phyloP scores from a whole-genome alignment of 2,797 vertebrate species.

The Ispidina lecontei region DNA sequence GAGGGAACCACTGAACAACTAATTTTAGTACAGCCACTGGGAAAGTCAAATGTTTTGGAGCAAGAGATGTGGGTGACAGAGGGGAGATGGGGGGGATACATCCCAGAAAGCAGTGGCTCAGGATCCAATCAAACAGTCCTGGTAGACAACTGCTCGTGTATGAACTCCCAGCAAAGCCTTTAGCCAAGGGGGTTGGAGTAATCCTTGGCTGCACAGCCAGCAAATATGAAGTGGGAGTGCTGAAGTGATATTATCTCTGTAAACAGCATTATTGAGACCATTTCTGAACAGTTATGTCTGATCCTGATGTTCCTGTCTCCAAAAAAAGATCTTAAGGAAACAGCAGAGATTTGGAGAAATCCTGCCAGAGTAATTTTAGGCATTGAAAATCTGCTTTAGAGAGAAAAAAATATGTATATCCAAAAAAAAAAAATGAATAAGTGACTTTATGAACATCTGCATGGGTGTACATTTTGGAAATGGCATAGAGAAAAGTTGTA shows the following conservation, averaged over 20 bases:
- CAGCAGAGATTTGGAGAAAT: neutral
- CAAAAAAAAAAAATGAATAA: neutral
- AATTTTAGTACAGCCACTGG: neutral
- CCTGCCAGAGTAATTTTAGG: neutral
- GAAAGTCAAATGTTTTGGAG: neutral
- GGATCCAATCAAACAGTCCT: neutral
- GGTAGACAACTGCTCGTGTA: neutral
- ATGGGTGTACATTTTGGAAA: neutral
- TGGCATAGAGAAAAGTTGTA: neutral
- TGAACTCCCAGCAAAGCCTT: neutral
- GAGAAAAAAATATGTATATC: neutral
- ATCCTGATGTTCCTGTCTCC: neutral
- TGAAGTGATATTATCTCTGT: slow-evolving; percentile 40
- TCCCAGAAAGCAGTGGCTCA: slow-evolving; percentile 2
- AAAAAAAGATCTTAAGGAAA: slow-evolving; percentile 13
- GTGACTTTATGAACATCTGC: neutral
- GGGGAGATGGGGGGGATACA: neutral
- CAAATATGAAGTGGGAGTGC: slow-evolving; percentile 41
- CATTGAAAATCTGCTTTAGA: neutral
- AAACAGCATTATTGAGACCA: slow-evolving; percentile 37
- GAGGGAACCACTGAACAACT: neutral
- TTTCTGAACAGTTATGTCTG: slow-evolving; percentile 55
- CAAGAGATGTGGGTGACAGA: neutral
- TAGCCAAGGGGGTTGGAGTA: slow-evolving; percentile 53
- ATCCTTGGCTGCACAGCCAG: neutral